These are phyloP conservation scores for Mystacornis crossleyi DNA, from an alignment of 2,113 vertebrate species.

Conservation along the genomic window DNA sequence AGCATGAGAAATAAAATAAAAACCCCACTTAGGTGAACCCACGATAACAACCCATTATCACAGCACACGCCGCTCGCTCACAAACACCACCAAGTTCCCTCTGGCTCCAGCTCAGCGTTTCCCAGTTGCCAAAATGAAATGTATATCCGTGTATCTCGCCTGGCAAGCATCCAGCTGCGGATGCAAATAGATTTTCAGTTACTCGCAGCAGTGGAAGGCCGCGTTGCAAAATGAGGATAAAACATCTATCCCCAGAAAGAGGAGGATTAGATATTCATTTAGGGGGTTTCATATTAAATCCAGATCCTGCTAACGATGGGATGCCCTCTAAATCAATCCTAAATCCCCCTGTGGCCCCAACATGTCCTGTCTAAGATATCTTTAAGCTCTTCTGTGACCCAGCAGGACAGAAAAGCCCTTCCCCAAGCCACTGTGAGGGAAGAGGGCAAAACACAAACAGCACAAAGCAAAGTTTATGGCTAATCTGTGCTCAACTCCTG, in stretches of 20 bases:
- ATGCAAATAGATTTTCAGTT: background rate
- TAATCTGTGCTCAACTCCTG: background rate
- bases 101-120: background rate
- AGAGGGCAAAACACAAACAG: background rate
- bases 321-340: background rate
- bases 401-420: background rate
- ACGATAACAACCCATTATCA: background rate
- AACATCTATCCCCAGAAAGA: background rate
- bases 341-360: background rate
- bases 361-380: background rate
- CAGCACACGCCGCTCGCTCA: background rate
- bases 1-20: background rate
- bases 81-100: background rate
- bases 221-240: background rate
- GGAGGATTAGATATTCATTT: background rate
- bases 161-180: background rate
- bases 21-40: background rate
- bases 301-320: background rate
- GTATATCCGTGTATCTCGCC: fast-evolving
- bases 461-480: background rate
- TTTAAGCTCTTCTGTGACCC: background rate
- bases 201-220: background rate
- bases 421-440: background rate
- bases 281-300: background rate
- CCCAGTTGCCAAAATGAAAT: background rate